Evolutionary conservation across 2,113 vertebrate species (phyloP).

Genomic region (Macrotis lagotis): DNA sequence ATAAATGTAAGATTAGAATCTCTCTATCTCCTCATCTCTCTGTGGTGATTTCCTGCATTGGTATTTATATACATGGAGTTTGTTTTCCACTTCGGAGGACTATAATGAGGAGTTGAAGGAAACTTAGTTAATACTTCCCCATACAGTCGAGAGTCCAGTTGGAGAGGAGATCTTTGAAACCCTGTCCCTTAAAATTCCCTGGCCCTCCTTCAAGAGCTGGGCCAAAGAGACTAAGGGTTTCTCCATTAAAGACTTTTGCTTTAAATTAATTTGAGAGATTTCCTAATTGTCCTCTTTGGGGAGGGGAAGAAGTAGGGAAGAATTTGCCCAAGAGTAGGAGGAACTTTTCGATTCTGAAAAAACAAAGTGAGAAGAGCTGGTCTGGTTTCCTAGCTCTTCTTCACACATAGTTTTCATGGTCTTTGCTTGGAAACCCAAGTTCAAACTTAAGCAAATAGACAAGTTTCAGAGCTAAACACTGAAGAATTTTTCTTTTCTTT

Average conservation of each 20-base stretch:
- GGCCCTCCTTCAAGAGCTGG: neutral
- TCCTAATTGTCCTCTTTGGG: neutral
- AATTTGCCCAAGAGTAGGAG: neutral
- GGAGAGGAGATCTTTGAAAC: neutral
- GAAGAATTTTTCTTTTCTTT: too few relatives aligned
- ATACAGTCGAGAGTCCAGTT: neutral
- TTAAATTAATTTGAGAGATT: neutral
- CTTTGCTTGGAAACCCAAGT: too few relatives aligned
- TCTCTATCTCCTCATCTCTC: neutral
- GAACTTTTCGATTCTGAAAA: neutral
- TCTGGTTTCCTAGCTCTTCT: too few relatives aligned
- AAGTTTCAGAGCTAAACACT: too few relatives aligned
- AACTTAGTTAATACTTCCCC: neutral
- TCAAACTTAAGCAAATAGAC: too few relatives aligned
- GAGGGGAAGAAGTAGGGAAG: neutral
- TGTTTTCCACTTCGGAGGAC: neutral
- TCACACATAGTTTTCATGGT: too few relatives aligned
- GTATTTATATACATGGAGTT: neutral
- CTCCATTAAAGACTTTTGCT: neutral
- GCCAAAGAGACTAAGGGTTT: neutral
- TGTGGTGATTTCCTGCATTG: neutral
- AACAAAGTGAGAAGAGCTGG: too few relatives aligned
- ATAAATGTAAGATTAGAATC: neutral
- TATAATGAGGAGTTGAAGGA: neutral
- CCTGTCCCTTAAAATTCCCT: neutral